Evolutionary conservation across 2,888 invertebrate species (phyloP), one percentile per base, ranked within the genome.

Genomic region (Sarcophaga subvicina): DNA sequence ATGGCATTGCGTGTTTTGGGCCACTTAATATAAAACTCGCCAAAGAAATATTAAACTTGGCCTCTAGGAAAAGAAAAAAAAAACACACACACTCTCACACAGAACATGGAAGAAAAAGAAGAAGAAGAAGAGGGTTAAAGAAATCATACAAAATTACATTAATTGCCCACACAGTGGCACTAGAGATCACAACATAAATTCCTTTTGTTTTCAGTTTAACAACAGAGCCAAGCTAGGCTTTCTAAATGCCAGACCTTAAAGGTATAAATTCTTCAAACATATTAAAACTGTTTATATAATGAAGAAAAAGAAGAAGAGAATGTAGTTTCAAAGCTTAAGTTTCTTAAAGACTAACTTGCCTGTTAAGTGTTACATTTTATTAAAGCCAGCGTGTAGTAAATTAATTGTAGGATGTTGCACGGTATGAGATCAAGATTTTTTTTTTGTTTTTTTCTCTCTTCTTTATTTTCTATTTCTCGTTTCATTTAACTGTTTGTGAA

Each of bases 81-180:
- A 37, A 37, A 27, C 37, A 6, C 37, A 37, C 37, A 37, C 37
- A 37, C 37, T 8, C 22, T 0, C 22, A 22, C 22, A 22, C 22
- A 22, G 27, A 27, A 27, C 27, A 27, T 27, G 10, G 37, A 37
- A 37, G 2, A 8, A 22, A 1, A 22, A 22, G 22, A 22, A 22
- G 22, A 22, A 75, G 75, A 75, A 76, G n/a, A 71, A 71, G 45
- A 2, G 2, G 20, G 14, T 5, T 0, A 54, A 71, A 3, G 5
- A 25, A 54, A 10, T 20, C n/a, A 14, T 22, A 37, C 25, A 81
- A 70, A 83, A 78, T 83, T 80, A 71, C 81, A 81, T 84, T 87
- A 84, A 87, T 84, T 87, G 87, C 87, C 86, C 83, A 81, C 83
- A 87, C 83, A 81, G 84, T 81, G 87, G 87, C 81, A 84, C 45